Evolutionary conservation across 2,797 vertebrate species (phyloP).

Genomic region (Podarcis siculus): DNA sequence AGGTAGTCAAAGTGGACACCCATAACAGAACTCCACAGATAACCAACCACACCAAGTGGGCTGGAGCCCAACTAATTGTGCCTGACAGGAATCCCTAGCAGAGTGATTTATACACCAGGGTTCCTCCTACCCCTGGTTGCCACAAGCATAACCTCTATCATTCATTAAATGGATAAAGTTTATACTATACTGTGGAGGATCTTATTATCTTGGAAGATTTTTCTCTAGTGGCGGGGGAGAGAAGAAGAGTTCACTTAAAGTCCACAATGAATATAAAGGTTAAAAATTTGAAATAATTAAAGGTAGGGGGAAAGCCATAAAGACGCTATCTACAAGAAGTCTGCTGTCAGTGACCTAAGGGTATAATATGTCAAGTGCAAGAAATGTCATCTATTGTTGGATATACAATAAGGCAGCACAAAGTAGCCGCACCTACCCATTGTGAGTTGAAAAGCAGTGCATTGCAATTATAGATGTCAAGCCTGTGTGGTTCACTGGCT

Average conservation of each 20-base stretch:
- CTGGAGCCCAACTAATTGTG: neutral
- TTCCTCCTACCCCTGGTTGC: slow-evolving; percentile 13
- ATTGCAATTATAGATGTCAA: slow-evolving; percentile 34
- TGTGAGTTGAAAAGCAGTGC: slow-evolving; percentile 40
- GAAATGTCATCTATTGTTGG: slow-evolving; percentile 14
- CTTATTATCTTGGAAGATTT: slow-evolving; percentile 36
- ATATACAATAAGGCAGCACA: slow-evolving; percentile 26
- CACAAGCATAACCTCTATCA: too few species aligned
- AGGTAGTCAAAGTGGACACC: too few species aligned
- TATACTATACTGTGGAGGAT: neutral
- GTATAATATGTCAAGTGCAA: slow-evolving; percentile 47
- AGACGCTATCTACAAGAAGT: neutral
- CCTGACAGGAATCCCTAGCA: neutral
- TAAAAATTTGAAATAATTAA: slow-evolving; percentile 57
- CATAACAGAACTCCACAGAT: too few species aligned
- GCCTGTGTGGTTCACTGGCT: slow-evolving; percentile 11
- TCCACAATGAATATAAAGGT: slow-evolving; percentile 40
- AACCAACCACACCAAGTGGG: neutral
- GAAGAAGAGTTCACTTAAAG: slow-evolving; percentile 16
- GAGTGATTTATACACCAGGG: neutral
- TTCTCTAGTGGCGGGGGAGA: neutral
- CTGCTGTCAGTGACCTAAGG: slow-evolving; percentile 42
- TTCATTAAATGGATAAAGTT: slow-evolving; percentile 16
- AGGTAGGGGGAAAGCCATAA: slow-evolving; percentile 35
- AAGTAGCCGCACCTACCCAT: slow-evolving; percentile 11